Evolutionary conservation across 2,888 invertebrate genomes (phyloP), one percentile per base, ranked within the genome.

Genomic region (Panopea generosa): DNA sequence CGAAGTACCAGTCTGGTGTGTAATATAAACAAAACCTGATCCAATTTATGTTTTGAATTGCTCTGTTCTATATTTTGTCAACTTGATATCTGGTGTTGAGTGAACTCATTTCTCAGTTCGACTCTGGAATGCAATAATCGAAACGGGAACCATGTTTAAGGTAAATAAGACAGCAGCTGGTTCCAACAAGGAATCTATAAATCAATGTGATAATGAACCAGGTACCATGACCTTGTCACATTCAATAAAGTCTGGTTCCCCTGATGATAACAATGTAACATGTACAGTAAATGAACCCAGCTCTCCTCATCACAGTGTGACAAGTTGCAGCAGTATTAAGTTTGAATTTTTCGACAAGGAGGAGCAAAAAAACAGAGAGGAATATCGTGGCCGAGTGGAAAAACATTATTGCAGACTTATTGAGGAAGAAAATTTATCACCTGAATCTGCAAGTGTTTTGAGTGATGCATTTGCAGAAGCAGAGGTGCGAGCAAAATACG

Each of bases 331-430:
- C 16, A 52, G 52, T 50, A 43, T 80, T 24, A 47, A 70, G 73
- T 74, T 70, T 70, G 76, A 80, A 52, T 80, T 80, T 49, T 82
- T 78, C 72, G 76, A 80, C 47, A 87, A 87, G 84, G 90, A 91
- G 85, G 86, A 87, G 60, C 75, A 79, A 49, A 76, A 67, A 33
- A 49, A 80, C 22, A 77, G 82, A 40, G 73, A 83, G 56, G 80
- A 76, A 29, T 87, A 85, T 33, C 60, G 84, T 11, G 55, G 76
- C 38, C 77, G 84, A 53, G 87, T 86, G 16, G 84, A 85, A 45
- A 77, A 67, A 20, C 86, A 87, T 67, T 87, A 84, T 60, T 74
- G 81, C 52, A 53, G 85, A 9, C 60, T 87, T 16, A 68, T 84
- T 20, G 77, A 75, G 33, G 80, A 85, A 49, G 85, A 86, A 52